Percentiles rank a stretch among this genome's conserved stretches.
phyloP scores from a whole-genome alignment of 2,113 vertebrate species.

The Pterocles burchelli region DNA sequence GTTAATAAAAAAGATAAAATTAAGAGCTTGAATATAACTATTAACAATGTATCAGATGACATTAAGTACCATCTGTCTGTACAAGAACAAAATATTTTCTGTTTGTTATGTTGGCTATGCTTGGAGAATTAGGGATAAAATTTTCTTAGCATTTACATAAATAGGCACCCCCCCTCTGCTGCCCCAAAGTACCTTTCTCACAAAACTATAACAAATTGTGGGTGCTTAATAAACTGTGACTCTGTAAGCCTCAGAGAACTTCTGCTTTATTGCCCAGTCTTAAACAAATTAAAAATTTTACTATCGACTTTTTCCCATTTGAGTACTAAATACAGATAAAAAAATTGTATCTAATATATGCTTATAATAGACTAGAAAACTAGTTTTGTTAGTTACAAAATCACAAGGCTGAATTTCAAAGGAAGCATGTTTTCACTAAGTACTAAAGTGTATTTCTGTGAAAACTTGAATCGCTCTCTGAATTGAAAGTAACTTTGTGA shows the following conservation, averaged over 20 bases:
- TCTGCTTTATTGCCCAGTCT: neutral
- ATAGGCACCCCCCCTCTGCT: neutral
- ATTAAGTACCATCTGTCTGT: neutral
- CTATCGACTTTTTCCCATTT: neutral
- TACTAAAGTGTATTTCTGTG: neutral
- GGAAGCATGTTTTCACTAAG: neutral
- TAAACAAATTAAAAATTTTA: neutral
- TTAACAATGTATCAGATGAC: neutral
- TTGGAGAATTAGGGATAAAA: neutral
- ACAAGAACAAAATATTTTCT: neutral
- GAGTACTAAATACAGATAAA: neutral
- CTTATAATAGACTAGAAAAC: neutral
- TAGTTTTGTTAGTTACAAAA: neutral
- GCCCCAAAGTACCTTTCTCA: neutral
- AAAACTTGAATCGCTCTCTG: neutral
- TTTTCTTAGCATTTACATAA: neutral
- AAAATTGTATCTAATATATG: neutral
- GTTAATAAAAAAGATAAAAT: neutral
- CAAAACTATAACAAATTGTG: neutral
- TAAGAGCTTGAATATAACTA: neutral
- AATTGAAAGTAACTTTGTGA: neutral
- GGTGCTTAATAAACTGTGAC: neutral
- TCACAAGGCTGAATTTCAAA: neutral
- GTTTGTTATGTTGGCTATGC: neutral
- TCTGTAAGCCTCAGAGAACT: neutral